Evolutionary conservation across 2,888 invertebrate genomes (phyloP).

Genomic region (Baronia brevicornis): DNA sequence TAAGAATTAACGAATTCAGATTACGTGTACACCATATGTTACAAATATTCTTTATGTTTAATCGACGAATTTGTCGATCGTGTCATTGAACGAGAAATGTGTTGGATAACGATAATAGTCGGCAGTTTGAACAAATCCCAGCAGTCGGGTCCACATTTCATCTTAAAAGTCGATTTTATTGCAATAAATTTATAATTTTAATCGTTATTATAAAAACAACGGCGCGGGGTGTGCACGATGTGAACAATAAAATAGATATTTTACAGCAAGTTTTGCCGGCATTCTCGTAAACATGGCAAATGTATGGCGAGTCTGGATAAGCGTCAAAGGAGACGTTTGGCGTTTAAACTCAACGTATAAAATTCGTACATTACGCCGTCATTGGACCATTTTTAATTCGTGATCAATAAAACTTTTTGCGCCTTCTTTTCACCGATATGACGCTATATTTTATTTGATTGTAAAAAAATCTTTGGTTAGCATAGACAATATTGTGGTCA

Average conservation of each 20-base stretch:
- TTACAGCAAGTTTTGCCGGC: conserved; percentile 49
- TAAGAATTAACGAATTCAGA: background rate
- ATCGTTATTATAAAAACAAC: conserved; percentile 69
- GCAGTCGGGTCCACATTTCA: conserved; percentile 43
- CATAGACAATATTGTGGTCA: no score
- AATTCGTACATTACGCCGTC: no score
- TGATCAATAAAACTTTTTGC: no score
- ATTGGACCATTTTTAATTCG: no score
- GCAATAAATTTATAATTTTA: conserved; percentile 67
- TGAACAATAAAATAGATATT: conserved; percentile 57
- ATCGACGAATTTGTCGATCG: conserved; percentile 22
- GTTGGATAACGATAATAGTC: conserved; percentile 36
- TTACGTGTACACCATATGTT: conserved; percentile 1
- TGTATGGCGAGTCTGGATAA: conserved; percentile 46
- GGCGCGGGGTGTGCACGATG: conserved; percentile 38
- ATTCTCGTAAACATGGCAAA: conserved; percentile 53
- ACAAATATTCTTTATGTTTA: conserved; percentile 5
- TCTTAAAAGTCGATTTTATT: conserved; percentile 46
- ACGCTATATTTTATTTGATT: no score
- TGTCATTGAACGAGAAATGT: conserved; percentile 40
- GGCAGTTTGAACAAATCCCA: conserved; percentile 31
- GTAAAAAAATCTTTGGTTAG: no score
- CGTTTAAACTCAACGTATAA: conserved; percentile 43
- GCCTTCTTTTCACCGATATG: no score
- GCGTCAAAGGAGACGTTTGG: conserved; percentile 50